Conservation (phyloP, 2,797 vertebrate species). For the Heteromormyrus szaboi region DNA sequence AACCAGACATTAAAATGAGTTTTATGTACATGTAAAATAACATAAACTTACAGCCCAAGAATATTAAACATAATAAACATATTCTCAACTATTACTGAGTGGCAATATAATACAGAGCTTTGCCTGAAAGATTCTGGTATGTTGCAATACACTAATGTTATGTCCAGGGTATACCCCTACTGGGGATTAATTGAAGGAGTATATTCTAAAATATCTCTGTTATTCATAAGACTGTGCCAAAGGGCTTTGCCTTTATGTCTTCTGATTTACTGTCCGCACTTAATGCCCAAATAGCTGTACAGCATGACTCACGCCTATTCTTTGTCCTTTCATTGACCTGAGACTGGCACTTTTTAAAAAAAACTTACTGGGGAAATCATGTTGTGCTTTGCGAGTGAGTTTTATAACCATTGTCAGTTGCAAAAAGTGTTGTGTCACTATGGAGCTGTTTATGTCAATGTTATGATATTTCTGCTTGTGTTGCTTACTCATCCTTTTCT, state of each 20-base stretch:
- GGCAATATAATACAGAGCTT: not conserved
- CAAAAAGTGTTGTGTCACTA: not conserved
- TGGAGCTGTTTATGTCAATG: not conserved
- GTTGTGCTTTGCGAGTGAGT: not conserved
- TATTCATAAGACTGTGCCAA: not conserved
- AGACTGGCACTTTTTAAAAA: not conserved
- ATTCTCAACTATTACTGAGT: not conserved
- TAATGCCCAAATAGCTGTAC: not conserved
- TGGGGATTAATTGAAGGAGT: not conserved
- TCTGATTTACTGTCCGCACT: not conserved
- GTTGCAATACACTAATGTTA: not conserved
- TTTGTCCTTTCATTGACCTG: not conserved
- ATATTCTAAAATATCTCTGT: not conserved
- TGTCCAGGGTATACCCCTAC: not conserved
- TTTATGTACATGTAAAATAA: not conserved
- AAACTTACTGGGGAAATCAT: not conserved
- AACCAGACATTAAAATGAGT: not conserved
- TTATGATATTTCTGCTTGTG: not conserved
- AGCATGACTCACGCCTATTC: not conserved
- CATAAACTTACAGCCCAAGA: not conserved
- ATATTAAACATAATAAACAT: not conserved
- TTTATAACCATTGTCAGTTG: not conserved
- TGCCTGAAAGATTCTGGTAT: not conserved
- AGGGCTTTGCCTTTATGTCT: not conserved
- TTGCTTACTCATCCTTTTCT: not conserved